Base-by-base conservation (phyloP, 2,797 vertebrate genomes). In the Microctenopoma steveboyesi region DNA sequence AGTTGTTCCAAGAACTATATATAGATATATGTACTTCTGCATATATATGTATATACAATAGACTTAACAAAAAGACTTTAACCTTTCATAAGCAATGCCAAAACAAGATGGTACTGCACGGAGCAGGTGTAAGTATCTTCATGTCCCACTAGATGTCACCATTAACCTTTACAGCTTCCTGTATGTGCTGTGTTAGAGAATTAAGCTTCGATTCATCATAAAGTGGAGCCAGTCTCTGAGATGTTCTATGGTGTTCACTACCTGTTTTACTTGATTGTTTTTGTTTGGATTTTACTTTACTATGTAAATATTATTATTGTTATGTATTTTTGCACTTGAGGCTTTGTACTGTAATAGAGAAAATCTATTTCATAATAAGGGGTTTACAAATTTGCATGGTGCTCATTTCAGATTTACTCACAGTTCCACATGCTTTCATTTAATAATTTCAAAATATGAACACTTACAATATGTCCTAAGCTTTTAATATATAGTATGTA, bases 71-170 rank as follows among this genome's bases (percentile, higher is more conserved):
- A 47, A 42, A 15, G 25, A 66, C 27, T 15, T 12, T 14, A 45
- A 28, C 55, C 13, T 4, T 64, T 74, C 62, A 63, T 33, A 74
- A 53, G 39, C 8, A 33, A 53, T 53, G 12, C 42, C 9, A 64
- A 61, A 67, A 65, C 22, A 54, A 3, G 1, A 27, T 50, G 52
- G 59, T 35, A 35, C 30, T 73, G 40, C 62, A 46, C 56, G 6
- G 35, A 52, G 15, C 25, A 60, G 54, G 42, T 83, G 86, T 60
- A 86, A 78, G 64, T 71, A 40, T 57, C 27, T 0, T 15, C 16
- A 16, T 40, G 1, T 47, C 15, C 92, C 94, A 90, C 91, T 93
- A 95, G 94, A 93, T 94, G 93, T 93, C 94, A 88, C 84, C 91
- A 85, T 92, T 87, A 68, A 86, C 82, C 91, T 92, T 90, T 52